A percentile compares a stretch with the other conserved stretches of the same genome.
Evolutionary conservation across 2,888 invertebrate genomes (phyloP).

Genomic region (Scelioninae gen. 2): DNA sequence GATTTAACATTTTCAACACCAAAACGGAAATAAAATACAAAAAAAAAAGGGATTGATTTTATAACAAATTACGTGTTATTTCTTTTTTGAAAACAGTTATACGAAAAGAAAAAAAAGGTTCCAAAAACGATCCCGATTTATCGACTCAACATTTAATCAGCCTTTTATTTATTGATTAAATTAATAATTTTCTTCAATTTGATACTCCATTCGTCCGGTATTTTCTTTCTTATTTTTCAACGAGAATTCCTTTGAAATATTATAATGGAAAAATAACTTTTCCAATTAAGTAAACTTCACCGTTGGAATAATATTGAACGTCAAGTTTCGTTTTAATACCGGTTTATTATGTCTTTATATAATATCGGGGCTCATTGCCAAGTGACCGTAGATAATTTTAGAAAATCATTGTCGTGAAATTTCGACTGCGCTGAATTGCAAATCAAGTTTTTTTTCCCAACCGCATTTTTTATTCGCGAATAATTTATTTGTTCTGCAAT

Average conservation of each 20-base stretch:
- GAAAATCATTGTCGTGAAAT: constrained; percentile 58
- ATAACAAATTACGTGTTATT: not conserved
- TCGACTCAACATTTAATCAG: no score
- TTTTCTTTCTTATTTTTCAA: constrained; percentile 45
- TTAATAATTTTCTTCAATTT: constrained; percentile 31
- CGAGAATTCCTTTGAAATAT: constrained; percentile 51
- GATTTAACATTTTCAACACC: no score
- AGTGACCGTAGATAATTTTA: constrained; percentile 57
- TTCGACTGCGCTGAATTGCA: constrained; percentile 32
- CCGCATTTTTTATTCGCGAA: constrained; percentile 4
- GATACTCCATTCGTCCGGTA: constrained; percentile 22
- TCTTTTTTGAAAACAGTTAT: no score
- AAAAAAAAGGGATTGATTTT: no score
- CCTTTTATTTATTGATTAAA: not conserved
- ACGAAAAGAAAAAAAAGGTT: no score
- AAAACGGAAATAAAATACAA: no score
- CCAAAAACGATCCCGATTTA: no score
- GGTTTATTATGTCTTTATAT: constrained; percentile 58
- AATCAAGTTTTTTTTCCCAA: constrained; percentile 16
- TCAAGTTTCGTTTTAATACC: constrained; percentile 56
- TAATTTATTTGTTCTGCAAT: constrained; percentile 11
- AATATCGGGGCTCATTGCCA: constrained; percentile 57
- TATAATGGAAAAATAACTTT: constrained; percentile 59
- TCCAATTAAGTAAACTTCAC: constrained; percentile 57
- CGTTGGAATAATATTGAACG: constrained; percentile 56